phyloP scores from a whole-genome alignment of 37 sponge, comb jelly and placozoan genomes.

The Spongilla lacustris region DNA sequence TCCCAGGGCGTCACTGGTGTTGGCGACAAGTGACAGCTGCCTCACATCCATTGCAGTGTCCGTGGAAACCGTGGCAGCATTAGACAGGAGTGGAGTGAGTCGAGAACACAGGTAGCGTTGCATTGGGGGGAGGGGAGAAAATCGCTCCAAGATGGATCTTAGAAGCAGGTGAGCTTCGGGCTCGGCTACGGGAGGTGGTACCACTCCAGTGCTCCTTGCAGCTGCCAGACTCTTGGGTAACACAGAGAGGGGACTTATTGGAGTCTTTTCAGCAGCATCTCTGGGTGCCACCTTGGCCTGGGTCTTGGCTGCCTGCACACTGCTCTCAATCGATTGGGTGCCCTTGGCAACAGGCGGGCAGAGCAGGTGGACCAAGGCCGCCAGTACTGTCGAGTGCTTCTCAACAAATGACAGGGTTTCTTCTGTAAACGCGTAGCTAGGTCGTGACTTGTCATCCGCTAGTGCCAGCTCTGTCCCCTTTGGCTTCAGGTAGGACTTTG shows the following conservation, averaged over 20 bases:
- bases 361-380: slow-evolving; percentile 39
- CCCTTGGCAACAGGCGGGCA: slow-evolving; percentile 15
- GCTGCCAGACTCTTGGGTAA: background rate
- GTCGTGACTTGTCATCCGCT: background rate
- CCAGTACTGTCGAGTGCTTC: slow-evolving; percentile 29
- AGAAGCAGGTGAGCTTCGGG: background rate
- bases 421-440: background rate
- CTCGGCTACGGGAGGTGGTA: background rate
- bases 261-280: background rate
- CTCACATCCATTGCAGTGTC: background rate
- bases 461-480: background rate
- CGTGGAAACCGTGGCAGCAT: background rate
- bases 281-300: background rate
- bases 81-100: slow-evolving; percentile 22
- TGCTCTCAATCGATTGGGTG: background rate
- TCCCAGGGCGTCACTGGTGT: slow-evolving; percentile 17
- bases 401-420: slow-evolving; percentile 45
- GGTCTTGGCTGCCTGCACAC: background rate
- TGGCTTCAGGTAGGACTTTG: too few relatives aligned
- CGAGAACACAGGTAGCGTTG: slow-evolving; percentile 25
- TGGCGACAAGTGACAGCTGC: slow-evolving; percentile 25
- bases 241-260: background rate
- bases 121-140: slow-evolving; percentile 30
- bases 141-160: slow-evolving; percentile 21
- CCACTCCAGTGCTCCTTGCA: background rate